A percentile compares a stretch with the other conserved stretches of the same genome.
phyloP scores from a whole-genome alignment of 2,113 vertebrate species.

The Ginglymostoma cirratum region DNA sequence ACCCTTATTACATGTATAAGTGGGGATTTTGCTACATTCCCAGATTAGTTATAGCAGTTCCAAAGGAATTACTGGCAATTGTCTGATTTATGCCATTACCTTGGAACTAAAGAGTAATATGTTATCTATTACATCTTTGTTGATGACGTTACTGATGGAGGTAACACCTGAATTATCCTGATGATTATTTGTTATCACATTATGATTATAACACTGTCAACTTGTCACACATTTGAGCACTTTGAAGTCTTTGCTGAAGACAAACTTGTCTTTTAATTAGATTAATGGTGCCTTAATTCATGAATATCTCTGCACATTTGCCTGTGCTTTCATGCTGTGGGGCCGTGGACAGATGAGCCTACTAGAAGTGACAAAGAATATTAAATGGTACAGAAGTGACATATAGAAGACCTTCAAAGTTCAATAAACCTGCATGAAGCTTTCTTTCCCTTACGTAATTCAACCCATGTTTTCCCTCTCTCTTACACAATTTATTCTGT shows the following conservation, averaged over 20 bases:
- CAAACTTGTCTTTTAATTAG: background rate
- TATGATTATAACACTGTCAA: background rate
- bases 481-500: background rate
- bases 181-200: background rate
- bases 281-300: background rate
- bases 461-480: background rate
- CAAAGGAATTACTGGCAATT: background rate
- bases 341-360: background rate
- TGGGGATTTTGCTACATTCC: background rate
- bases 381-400: background rate
- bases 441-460: background rate
- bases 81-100: background rate
- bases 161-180: background rate
- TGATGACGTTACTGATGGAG: background rate
- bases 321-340: background rate
- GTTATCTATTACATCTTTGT: background rate
- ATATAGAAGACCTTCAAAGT: background rate
- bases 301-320: background rate
- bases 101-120: background rate
- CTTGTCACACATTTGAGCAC: background rate
- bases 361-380: background rate
- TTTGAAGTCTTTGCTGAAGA: background rate
- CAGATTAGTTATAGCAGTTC: background rate
- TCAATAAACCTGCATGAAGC: background rate
- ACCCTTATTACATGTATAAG: background rate